Base-by-base conservation (phyloP, 2,797 vertebrate species). In the Thunnus albacares region DNA sequence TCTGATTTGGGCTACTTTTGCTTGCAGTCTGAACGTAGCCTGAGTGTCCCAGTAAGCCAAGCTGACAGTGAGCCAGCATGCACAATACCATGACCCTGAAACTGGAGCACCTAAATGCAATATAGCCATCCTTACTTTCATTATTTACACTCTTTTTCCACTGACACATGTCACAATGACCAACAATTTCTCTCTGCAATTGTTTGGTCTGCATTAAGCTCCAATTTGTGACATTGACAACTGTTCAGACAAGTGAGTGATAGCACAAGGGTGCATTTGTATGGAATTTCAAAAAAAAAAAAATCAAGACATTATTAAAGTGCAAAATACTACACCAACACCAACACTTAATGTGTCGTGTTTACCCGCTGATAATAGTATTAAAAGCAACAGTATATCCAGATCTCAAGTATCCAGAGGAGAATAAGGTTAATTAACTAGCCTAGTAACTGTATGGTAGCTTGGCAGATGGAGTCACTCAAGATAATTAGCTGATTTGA, bases 391-490 rank as follows among this genome's bases (percentile, higher is more conserved):
- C 14, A 7, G 1, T 17, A 41, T 22, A 57, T 56, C 6, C 24
- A 69, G 6, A 52, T 67, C 49, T 71, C 9, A 30, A 11, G 24
- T 52, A 33, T 69, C 22, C 22, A 61, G n/a, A 30, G 7, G 30
- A 15, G 53, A 5, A 45, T 15, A 20, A 52, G 3, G 4, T 33
- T 68, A 13, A 60, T 60, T 14, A 26, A 56, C 3, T 41, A 28
- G 41, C 24, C 17, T 15, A 10, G 6, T 52, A n/a, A 7, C 18
- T 66, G 4, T 59, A 5, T 15, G 24, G 14, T 20, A 63, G 33
- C 24, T 68, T 38, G 22, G 51, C 45, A 79, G 57, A 59, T 77
- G 47, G 53, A 55, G 4, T 20, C 2, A 2, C 26, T 66, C 43
- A 45, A 38, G 17, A n/a, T 57, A 64, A 65, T 57, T 45, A 14